These are phyloP conservation scores for Propithecus coquereli DNA, from an alignment of 2,113 vertebrate species.

Conservation along the genomic window DNA sequence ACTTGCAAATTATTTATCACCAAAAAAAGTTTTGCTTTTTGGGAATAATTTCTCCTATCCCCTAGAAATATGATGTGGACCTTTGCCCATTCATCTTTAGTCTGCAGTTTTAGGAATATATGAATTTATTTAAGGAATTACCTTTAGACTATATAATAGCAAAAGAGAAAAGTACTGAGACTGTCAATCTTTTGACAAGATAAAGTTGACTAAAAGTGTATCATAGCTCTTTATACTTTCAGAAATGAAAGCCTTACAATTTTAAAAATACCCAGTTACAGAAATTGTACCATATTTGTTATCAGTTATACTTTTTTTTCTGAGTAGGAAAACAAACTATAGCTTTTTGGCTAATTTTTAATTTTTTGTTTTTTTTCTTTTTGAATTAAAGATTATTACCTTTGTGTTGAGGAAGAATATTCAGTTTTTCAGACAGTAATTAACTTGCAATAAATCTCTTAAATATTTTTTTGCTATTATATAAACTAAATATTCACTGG, in stretches of 20 bases:
- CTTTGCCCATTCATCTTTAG: neutral
- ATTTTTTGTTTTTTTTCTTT: constrained; percentile 28
- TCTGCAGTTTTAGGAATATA: neutral
- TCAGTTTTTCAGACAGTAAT: constrained; percentile 24
- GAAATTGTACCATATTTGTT: neutral
- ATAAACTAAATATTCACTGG: neutral
- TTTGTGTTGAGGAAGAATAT: constrained; percentile 31
- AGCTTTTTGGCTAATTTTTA: constrained; percentile 2
- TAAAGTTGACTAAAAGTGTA: neutral
- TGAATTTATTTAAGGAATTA: constrained; percentile 20
- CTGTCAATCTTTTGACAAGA: neutral
- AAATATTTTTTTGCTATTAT: constrained; percentile 7
- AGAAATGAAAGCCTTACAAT: constrained; percentile 20
- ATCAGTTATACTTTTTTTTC: neutral
- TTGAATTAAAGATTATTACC: constrained; percentile 13
- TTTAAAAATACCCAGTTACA: neutral
- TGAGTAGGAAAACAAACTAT: neutral
- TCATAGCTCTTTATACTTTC: neutral
- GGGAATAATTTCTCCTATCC: neutral
- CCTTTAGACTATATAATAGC: neutral
- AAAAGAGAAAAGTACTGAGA: constrained; percentile 3
- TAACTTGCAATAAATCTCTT: constrained; percentile 18
- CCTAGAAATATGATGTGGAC: neutral
- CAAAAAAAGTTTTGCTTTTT: neutral
- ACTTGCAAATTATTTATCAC: constrained; percentile 30